Conservation (phyloP, 2,113 vertebrate genomes). For the Ptilonorhynchus violaceus region DNA sequence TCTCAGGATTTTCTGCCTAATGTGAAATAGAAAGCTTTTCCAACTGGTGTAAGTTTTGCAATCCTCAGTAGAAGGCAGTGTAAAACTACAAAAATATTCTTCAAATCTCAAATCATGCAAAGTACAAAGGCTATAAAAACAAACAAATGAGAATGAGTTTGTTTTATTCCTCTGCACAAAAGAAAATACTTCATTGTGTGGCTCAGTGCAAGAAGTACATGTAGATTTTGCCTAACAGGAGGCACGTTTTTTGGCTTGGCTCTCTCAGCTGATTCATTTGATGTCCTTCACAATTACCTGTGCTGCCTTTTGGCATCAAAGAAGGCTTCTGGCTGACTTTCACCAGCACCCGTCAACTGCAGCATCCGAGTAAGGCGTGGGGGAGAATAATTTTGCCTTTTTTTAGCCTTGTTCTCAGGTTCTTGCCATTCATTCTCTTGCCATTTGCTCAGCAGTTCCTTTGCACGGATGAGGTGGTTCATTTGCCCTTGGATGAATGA, state of each 20-base stretch:
- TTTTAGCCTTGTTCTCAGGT: background rate
- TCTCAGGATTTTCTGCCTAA: background rate
- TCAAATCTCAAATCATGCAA: background rate
- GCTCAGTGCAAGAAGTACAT: background rate
- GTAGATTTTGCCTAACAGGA: background rate
- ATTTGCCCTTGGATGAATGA: background rate
- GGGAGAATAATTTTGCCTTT: background rate
- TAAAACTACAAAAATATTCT: background rate
- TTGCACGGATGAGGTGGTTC: background rate
- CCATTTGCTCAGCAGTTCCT: background rate
- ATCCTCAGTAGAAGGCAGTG: conserved; percentile 30
- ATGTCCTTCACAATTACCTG: background rate
- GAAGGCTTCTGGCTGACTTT: background rate
- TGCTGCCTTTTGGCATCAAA: background rate
- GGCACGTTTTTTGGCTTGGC: background rate
- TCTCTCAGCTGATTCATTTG: background rate
- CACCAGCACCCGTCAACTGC: background rate
- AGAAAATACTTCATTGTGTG: background rate
- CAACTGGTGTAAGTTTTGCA: background rate
- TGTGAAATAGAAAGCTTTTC: background rate
- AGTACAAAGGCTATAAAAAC: background rate
- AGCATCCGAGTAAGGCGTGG: background rate
- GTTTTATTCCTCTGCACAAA: background rate
- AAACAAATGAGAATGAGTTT: background rate
- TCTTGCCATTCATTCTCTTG: background rate